Evolutionary conservation across 2,113 vertebrate species (phyloP), one percentile per base, ranked within the genome.

Genomic region (Lynx canadensis): DNA sequence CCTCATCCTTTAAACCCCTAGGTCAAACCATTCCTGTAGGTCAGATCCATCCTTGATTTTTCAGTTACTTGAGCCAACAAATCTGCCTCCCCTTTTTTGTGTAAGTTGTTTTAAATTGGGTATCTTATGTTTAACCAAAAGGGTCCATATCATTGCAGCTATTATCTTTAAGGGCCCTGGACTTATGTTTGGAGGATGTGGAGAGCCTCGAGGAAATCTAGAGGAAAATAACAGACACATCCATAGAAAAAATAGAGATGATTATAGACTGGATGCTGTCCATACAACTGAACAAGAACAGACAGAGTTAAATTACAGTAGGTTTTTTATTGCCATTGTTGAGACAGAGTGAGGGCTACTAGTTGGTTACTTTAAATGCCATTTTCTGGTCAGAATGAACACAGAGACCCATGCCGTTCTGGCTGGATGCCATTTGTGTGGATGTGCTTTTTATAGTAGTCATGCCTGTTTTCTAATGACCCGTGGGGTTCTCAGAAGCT

Each of bases 321-420:
- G 25, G 16, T 65, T 93, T 94, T 55, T 94, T 94, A 60, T 23
- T 55, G 33, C 71, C 48, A 5, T 52, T 80, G 68, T 38, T 63
- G 91, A 76, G 79, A 52, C 18, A 41, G 78, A 69, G 2, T 36
- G 50, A 29, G 5, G 81, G 76, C 45, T 60, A n/a, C 16, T 76
- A 91, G 41, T 23, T 68, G 57, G 79, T 68, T 80, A 63, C 69
- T 89, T 96, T 66, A 27, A 57, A 27, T 69, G 74, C 25, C 5
- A n/a, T 63, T 73, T 92, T 83, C 76, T 76, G 36, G 65, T 95
- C 78, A 93, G 71, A 89, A 88, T n/a, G 41, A 88, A 33, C 50
- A 63, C 23, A 78, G 41, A 88, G 84, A n/a, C n/a, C 66, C 18
- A 10, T 60, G 74, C 38, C 68, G 19, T 65, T 93, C 65, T 89